Evolutionary conservation across 2,113 vertebrate species (phyloP).

Genomic region (Vireo altiloquus): DNA sequence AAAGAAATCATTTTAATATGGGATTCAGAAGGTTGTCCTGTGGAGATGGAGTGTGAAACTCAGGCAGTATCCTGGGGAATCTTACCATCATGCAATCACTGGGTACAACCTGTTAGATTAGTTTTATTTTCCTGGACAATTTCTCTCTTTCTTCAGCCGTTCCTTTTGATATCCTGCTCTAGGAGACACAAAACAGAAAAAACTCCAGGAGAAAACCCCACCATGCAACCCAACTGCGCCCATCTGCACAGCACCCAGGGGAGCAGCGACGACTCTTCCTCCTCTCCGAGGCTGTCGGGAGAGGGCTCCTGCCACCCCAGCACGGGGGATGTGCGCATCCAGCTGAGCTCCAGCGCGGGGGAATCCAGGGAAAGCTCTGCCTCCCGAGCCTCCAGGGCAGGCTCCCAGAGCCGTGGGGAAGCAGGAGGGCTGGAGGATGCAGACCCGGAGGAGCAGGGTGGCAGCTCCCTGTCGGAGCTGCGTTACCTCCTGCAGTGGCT

Average conservation of each 20-base stretch:
- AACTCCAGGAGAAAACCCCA: not conserved
- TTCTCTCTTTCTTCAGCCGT: not conserved
- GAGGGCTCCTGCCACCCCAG: constrained; percentile 57
- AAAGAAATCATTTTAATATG: not conserved
- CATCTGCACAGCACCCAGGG: constrained; percentile 68
- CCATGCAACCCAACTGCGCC: constrained; percentile 81
- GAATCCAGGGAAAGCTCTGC: constrained; percentile 69
- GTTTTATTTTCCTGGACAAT: not conserved
- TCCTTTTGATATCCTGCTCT: not conserved
- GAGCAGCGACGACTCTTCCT: constrained; percentile 52
- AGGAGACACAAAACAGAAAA: constrained; percentile 54
- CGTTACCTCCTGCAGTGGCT: constrained; percentile 87
- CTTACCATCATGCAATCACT: not conserved
- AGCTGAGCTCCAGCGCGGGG: constrained; percentile 65
- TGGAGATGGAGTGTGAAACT: not conserved
- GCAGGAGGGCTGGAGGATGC: constrained; percentile 49
- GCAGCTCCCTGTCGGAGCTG: constrained; percentile 85
- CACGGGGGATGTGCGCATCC: constrained; percentile 71
- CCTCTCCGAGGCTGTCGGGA: constrained; percentile 65
- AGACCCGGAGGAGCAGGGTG: constrained; percentile 80
- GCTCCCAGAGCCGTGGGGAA: constrained; percentile 68
- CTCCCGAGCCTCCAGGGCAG: constrained; percentile 69
- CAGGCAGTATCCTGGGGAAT: not conserved
- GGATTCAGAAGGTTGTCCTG: not conserved
- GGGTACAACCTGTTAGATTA: not conserved